Conservation (phyloP, 2,113 vertebrate species). For the Halcyon malimbica region DNA sequence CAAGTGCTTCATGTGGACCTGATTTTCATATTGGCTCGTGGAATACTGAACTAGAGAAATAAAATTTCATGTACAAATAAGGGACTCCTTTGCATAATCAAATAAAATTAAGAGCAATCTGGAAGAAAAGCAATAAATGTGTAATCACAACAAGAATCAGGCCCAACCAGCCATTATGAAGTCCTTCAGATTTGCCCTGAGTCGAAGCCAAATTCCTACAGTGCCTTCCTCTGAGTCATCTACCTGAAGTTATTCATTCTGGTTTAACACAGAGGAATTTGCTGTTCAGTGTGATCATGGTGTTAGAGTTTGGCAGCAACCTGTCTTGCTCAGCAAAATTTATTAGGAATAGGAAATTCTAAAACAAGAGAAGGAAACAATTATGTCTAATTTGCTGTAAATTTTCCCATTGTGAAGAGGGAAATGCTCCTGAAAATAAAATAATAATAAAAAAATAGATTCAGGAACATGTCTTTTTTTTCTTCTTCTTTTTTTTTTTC, state of each 20-base stretch:
- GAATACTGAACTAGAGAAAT: background rate
- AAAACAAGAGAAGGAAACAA: background rate
- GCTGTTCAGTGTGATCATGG: background rate
- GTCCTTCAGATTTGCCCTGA: background rate
- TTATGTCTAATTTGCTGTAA: background rate
- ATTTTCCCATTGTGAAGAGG: background rate
- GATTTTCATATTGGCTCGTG: background rate
- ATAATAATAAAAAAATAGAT: background rate
- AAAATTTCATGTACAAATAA: background rate
- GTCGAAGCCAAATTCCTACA: background rate
- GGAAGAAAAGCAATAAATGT: background rate
- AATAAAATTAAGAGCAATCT: background rate
- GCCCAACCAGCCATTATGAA: background rate
- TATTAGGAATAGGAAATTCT: background rate
- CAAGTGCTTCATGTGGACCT: background rate
- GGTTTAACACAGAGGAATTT: background rate
- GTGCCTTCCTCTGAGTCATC: background rate
- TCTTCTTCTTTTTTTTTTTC: background rate
- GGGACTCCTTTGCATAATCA: background rate
- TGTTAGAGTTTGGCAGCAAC: background rate
- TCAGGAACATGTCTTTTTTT: accelerated
- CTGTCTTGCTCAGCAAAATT: background rate
- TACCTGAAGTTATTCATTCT: background rate
- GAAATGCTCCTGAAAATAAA: background rate
- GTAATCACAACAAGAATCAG: background rate